Evolutionary conservation across 2,888 invertebrate genomes (phyloP), one percentile per base, ranked within the genome.

Genomic region (Stramonita haemastoma): DNA sequence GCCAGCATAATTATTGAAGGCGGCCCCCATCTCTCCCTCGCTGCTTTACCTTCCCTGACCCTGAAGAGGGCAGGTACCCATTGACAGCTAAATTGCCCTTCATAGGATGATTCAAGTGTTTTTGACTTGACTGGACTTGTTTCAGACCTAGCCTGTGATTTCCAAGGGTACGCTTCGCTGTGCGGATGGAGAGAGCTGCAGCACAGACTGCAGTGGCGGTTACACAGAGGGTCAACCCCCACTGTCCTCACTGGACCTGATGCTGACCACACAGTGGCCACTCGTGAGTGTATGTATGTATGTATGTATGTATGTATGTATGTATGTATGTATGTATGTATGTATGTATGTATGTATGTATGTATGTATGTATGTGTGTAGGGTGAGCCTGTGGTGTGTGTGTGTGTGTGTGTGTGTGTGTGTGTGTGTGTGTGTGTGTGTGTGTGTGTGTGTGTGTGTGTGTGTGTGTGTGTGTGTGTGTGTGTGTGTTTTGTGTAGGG

Each of bases 401-500:
- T 79, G 77, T 32, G 77, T 79, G 79, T 19, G 79, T 79, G 79
- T 8, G 79, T 79, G 79, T 79, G 79, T 79, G 79, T 79, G 79
- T 79, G 34, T 79, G 79, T 79, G 79, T 79, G 79, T 79, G 79
- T 79, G 79, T 79, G 79, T 79, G 79, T 79, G 79, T 79, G 79
- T 79, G 79, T 79, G 79, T 79, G 79, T 79, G 79, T 79, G 79
- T 79, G 79, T 79, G 79, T 34, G 79, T 32, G 77, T 15, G 77
- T 15, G 77, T n/a, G 73, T n/a, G 73, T n/a, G n/a, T n/a, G 73
- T 73, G 73, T 73, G n/a, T 73, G 11, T 73, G n/a, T n/a, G n/a
- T n/a, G n/a, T n/a, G n/a, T n/a, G n/a, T n/a, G n/a, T n/a, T n/a
- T n/a, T n/a, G n/a, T n/a, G n/a, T n/a, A n/a, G n/a, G n/a, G n/a